Conservation (phyloP, 1,140 invertebrate species). For the Colletes latitarsis region DNA sequence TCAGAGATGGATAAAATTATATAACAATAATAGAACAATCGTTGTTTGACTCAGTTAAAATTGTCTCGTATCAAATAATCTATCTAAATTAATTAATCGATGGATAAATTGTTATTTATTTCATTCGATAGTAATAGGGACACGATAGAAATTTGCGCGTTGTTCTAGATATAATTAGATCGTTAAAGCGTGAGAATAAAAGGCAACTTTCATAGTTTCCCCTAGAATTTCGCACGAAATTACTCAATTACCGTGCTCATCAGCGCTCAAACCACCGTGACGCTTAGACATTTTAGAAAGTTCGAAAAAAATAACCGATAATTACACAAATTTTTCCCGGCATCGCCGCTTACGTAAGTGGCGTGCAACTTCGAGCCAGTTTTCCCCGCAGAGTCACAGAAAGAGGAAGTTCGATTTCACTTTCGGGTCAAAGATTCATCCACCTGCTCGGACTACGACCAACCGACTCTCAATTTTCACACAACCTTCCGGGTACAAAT, state of each 20-base stretch:
- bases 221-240: neutral
- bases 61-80: too few relatives aligned
- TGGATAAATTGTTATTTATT: too few relatives aligned
- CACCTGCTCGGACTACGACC: neutral
- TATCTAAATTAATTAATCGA: too few relatives aligned
- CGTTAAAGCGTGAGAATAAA: neutral
- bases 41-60: too few relatives aligned
- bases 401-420: conserved; percentile 28
- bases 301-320: conserved; percentile 24
- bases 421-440: conserved; percentile 7
- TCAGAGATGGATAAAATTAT: too few relatives aligned
- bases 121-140: too few relatives aligned
- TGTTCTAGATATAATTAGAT: neutral
- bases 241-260: neutral
- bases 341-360: conserved; percentile 25
- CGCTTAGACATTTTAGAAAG: conserved; percentile 30
- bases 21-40: too few relatives aligned
- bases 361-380: conserved; percentile 17
- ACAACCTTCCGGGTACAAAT: too few relatives aligned
- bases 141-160: too few relatives aligned
- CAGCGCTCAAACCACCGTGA: neutral
- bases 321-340: conserved; percentile 17
- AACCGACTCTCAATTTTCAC: neutral
- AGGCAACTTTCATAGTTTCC: neutral
- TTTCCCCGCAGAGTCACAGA: neutral